These are phyloP conservation scores for Macropus fuliginosus DNA, from an alignment of 2,797 vertebrate species.

Conservation along the genomic window DNA sequence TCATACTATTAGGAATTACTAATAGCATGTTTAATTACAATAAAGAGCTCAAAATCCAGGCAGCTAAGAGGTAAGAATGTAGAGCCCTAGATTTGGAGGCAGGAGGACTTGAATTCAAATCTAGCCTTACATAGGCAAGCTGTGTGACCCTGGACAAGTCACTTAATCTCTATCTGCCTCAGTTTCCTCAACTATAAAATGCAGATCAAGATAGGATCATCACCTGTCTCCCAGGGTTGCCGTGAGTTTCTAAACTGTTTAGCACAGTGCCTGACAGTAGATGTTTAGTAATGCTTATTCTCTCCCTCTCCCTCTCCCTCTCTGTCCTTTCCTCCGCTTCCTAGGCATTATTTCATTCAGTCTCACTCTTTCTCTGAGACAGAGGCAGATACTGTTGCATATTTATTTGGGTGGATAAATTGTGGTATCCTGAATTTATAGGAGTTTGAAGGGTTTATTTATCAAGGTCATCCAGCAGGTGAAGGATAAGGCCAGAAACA, in stretches of 20 bases:
- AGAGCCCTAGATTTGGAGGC: not conserved
- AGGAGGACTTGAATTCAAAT: not conserved
- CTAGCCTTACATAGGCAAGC: not conserved
- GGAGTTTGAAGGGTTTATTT: not conserved
- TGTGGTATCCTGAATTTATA: not conserved
- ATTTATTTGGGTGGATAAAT: not conserved
- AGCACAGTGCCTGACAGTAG: not conserved
- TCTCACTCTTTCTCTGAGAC: not conserved
- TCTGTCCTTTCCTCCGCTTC: not conserved
- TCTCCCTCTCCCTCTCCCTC: too few species aligned
- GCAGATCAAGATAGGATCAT: too few species aligned
- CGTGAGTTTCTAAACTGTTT: not conserved
- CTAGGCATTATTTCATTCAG: not conserved
- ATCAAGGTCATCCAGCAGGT: not conserved
- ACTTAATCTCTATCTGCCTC: not conserved
- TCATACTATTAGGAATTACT: not conserved
- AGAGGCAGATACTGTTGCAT: not conserved
- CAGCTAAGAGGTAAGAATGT: not conserved
- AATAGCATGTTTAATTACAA: not conserved
- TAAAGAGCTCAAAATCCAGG: not conserved
- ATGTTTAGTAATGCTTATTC: not conserved
- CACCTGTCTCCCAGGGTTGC: too few species aligned
- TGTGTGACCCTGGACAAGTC: not conserved
- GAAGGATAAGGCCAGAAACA: not conserved
- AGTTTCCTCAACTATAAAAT: too few species aligned